Conservation (phyloP, 2,113 vertebrate species). For the Aptenodytes patagonicus region DNA sequence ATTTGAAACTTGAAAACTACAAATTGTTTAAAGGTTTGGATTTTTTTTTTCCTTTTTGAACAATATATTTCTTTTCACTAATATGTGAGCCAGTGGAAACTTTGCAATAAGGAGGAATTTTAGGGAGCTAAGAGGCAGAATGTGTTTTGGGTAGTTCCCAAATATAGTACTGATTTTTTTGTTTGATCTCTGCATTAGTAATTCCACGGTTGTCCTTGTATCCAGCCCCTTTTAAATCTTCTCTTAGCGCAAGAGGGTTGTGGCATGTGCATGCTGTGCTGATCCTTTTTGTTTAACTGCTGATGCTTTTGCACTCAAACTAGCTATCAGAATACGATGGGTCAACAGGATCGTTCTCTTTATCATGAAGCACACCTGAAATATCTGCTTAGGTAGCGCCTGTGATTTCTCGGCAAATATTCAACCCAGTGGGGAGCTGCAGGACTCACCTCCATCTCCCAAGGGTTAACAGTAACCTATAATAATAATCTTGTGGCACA, state of each 20-base stretch:
- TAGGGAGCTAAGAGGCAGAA: neutral
- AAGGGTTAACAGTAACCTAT: constrained; percentile 79
- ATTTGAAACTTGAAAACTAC: constrained; percentile 24
- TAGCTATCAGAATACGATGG: constrained; percentile 55
- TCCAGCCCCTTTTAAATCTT: neutral
- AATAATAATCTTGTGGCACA: constrained; percentile 79
- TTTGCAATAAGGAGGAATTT: neutral
- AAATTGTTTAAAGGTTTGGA: neutral
- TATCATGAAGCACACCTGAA: constrained; percentile 48
- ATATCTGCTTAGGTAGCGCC: constrained; percentile 55
- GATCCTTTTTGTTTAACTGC: constrained; percentile 72
- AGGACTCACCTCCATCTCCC: constrained; percentile 75
- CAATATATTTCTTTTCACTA: neutral
- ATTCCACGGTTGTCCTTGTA: neutral
- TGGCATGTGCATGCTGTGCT: constrained; percentile 6
- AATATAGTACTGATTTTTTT: neutral
- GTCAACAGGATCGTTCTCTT: constrained; percentile 65
- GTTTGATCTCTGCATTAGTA: neutral
- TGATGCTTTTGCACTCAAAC: constrained; percentile 40
- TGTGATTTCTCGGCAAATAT: constrained; percentile 73
- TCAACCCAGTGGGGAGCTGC: constrained; percentile 67
- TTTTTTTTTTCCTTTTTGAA: neutral
- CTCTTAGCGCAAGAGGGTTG: neutral
- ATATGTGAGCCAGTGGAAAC: neutral
- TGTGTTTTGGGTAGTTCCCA: neutral